Evolutionary conservation across 1,140 invertebrate species (phyloP).

Genomic region (Sarcophaga bullata): DNA sequence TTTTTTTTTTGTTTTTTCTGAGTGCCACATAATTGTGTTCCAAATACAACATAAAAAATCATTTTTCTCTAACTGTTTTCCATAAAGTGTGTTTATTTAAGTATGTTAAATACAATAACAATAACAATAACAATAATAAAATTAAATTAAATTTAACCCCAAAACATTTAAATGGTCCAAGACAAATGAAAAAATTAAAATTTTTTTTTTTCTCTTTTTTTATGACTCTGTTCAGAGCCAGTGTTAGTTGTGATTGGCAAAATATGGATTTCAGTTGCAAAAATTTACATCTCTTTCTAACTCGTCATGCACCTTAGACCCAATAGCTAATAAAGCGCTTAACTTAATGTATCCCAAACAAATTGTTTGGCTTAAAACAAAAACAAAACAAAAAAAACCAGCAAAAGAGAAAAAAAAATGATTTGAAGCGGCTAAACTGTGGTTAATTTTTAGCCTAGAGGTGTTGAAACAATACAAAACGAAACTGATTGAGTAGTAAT

Average conservation of each 20-base stretch:
- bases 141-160: not conserved
- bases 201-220: too few relatives aligned
- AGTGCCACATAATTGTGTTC: too few relatives aligned
- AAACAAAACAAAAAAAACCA: too few relatives aligned
- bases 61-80: too few relatives aligned
- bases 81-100: too few relatives aligned
- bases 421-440: too few relatives aligned
- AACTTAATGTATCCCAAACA: not conserved
- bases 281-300: not conserved
- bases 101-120: not conserved
- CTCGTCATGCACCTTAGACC: not conserved
- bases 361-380: not conserved
- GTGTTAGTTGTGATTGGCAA: too few relatives aligned
- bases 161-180: not conserved
- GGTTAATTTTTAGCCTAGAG: not conserved
- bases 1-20: too few relatives aligned
- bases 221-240: too few relatives aligned
- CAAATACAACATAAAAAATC: too few relatives aligned
- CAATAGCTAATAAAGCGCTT: not conserved
- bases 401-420: too few relatives aligned
- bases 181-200: too few relatives aligned
- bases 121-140: not conserved
- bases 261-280: not conserved
- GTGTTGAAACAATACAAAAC: not conserved
- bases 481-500: conserved; percentile 14